Percentiles rank a stretch among this genome's conserved stretches.
Conservation (phyloP, 2,113 vertebrate species). For the Bufo bufo region DNA sequence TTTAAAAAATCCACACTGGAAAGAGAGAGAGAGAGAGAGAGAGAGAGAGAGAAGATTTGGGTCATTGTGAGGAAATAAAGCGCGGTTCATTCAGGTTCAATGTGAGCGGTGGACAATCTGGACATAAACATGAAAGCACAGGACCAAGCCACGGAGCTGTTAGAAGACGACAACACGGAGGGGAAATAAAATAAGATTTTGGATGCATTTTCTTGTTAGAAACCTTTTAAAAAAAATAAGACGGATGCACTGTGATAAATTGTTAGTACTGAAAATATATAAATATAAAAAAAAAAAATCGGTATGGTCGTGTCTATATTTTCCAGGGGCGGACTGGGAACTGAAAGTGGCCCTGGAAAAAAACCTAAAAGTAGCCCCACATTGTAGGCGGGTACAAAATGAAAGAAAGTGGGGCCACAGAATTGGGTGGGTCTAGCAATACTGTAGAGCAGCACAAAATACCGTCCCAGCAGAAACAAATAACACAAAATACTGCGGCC, state of each 20-base stretch:
- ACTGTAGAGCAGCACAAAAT: no score
- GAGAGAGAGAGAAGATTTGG: background rate
- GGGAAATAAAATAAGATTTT: background rate
- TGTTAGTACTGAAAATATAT: background rate
- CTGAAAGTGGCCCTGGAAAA: no score
- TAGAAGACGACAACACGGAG: background rate
- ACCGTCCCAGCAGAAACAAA: no score
- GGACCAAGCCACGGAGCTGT: background rate
- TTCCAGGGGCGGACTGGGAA: no score
- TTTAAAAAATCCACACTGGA: conserved; percentile 95
- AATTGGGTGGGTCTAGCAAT: no score
- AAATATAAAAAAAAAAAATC: no score
- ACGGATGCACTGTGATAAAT: background rate
- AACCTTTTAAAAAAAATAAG: background rate
- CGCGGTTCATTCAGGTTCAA: background rate
- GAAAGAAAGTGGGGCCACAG: no score
- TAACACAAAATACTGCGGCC: no score
- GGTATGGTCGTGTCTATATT: no score
- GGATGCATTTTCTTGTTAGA: background rate
- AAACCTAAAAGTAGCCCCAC: no score
- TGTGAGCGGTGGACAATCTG: background rate
- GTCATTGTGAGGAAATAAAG: background rate
- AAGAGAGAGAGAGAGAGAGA: background rate
- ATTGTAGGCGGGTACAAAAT: no score
- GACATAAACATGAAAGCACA: conserved; percentile 40